phyloP scores from a whole-genome alignment of 2,888 invertebrate genomes.

The Cacoxenus indagator region DNA sequence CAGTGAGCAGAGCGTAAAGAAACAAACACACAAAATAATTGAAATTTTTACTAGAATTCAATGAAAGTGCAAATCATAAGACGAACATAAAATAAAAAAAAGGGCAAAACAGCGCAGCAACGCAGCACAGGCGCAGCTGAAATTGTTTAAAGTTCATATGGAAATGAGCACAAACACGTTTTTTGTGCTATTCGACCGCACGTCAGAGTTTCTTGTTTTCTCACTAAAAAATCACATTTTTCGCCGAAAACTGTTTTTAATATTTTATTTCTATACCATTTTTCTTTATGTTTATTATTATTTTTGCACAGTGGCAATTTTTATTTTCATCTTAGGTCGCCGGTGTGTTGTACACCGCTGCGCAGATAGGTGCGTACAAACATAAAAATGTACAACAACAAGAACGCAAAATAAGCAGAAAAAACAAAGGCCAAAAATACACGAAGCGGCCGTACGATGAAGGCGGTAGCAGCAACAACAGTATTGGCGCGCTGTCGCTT shows the following conservation, averaged over 20 bases:
- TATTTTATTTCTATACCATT: background rate
- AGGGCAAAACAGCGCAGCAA: background rate
- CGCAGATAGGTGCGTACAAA: background rate
- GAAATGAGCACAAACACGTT: conserved; percentile 42
- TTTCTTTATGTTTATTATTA: background rate
- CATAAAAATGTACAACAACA: background rate
- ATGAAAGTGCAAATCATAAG: conserved; percentile 44
- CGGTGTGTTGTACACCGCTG: background rate
- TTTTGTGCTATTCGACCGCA: conserved; percentile 24
- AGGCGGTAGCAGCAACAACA: no score
- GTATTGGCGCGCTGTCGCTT: no score
- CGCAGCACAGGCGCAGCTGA: background rate
- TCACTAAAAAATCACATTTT: no score
- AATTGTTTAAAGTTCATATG: conserved; percentile 60
- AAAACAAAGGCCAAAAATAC: conserved; percentile 14
- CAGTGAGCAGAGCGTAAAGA: background rate
- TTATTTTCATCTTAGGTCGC: background rate
- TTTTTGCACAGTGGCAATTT: background rate
- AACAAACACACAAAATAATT: conserved; percentile 54
- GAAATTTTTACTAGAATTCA: conserved; percentile 61
- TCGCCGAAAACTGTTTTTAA: background rate
- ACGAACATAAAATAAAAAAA: background rate
- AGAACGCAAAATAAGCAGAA: background rate
- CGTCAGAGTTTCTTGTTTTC: no score
- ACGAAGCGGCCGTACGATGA: conserved; percentile 20